Evolutionary conservation across 2,113 vertebrate genomes (phyloP).

Genomic region (Pyrgilauda ruficollis): DNA sequence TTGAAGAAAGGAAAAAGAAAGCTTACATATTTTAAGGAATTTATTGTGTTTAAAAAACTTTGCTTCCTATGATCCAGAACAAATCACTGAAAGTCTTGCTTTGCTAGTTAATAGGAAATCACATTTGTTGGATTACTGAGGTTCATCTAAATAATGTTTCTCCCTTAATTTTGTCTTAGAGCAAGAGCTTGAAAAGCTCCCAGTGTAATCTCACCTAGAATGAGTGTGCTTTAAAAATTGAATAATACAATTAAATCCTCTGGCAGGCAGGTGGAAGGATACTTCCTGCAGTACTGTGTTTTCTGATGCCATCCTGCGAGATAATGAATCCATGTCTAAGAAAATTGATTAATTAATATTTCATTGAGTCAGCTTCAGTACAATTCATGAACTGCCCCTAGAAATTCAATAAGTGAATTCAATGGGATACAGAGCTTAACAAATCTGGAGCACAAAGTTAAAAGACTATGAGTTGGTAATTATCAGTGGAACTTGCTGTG

Average conservation of each 20-base stretch:
- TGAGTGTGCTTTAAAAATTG: conserved; percentile 45
- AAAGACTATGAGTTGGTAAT: background rate
- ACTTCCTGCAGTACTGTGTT: conserved; percentile 66
- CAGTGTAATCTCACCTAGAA: conserved; percentile 40
- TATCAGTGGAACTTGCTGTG: background rate
- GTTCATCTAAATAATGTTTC: conserved; percentile 1
- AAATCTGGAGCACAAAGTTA: conserved; percentile 51
- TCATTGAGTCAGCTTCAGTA: conserved; percentile 70
- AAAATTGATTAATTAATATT: conserved; percentile 82
- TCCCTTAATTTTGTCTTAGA: conserved; percentile 22
- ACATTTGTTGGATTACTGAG: background rate
- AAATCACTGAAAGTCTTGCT: background rate
- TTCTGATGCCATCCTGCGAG: conserved; percentile 68
- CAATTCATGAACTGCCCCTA: conserved; percentile 71
- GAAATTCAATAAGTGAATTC: conserved; percentile 75
- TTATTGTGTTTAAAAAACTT: background rate
- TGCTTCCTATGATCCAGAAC: background rate
- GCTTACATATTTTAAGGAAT: background rate
- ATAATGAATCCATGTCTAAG: conserved; percentile 77
- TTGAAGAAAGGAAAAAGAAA: background rate
- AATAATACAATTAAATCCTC: conserved; percentile 62
- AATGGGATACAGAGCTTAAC: conserved; percentile 69
- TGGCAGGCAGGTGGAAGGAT: conserved; percentile 62
- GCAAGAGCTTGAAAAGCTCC: conserved; percentile 39
- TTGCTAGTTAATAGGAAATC: background rate